These are phyloP conservation scores for Acleris sparsana DNA, from an alignment of 2,888 invertebrate species.

Conservation along the genomic window DNA sequence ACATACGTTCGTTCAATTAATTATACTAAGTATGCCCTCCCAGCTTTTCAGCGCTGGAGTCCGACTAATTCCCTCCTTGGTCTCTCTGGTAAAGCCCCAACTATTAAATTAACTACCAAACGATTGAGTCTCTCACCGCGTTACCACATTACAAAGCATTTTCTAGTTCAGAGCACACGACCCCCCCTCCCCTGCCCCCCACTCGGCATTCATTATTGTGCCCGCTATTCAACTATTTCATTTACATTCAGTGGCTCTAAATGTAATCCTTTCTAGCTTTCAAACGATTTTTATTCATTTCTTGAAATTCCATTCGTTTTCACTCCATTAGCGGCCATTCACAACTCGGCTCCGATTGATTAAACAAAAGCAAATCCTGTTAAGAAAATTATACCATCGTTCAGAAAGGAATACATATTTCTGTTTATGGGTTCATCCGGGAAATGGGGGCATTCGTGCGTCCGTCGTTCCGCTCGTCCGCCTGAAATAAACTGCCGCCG, in stretches of 20 bases:
- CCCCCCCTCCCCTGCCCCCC: neutral
- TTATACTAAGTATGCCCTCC: conserved; percentile 10
- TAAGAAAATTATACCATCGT: conserved; percentile 26
- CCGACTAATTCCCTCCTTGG: conserved; percentile 9
- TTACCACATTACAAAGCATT: conserved; percentile 26
- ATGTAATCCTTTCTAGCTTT: neutral
- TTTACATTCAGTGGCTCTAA: neutral
- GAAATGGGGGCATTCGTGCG: conserved; percentile 4
- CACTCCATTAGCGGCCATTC: conserved; percentile 13
- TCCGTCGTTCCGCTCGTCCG: conserved; percentile 10
- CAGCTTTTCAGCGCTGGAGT: neutral
- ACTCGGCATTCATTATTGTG: conserved; percentile 6
- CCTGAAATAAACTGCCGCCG: conserved; percentile 18
- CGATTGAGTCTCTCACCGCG: conserved; percentile 21
- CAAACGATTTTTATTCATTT: conserved; percentile 12
- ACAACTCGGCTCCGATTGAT: conserved; percentile 17
- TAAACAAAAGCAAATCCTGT: conserved; percentile 25
- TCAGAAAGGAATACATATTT: conserved; percentile 27
- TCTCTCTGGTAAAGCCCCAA: conserved; percentile 7
- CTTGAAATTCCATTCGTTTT: conserved; percentile 7
- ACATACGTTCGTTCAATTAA: conserved; percentile 9
- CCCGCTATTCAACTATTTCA: conserved; percentile 7
- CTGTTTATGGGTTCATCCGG: conserved; percentile 9
- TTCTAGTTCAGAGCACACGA: conserved; percentile 23
- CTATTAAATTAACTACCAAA: conserved; percentile 19